A percentile compares a stretch with the other conserved stretches of the same genome.
Evolutionary conservation across 2,797 vertebrate genomes (phyloP).

Genomic region (Podarcis lilfordi): DNA sequence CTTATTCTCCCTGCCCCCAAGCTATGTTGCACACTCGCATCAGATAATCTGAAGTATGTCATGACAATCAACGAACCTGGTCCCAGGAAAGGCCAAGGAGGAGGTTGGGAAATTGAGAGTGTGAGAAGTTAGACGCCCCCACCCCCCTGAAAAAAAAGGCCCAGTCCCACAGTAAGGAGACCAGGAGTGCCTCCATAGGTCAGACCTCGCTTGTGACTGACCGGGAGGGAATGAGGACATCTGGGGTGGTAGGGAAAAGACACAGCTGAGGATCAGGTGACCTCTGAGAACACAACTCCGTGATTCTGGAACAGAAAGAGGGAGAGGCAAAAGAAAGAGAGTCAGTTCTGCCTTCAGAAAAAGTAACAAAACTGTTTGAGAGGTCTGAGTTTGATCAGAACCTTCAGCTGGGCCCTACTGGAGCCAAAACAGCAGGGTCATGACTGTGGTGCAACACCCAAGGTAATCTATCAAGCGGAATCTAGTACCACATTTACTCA

Average conservation of each 20-base stretch:
- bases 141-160: background rate
- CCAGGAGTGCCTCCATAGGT: constrained; percentile 74
- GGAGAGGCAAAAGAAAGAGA: background rate
- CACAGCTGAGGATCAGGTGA: constrained; percentile 91
- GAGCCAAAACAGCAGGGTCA: background rate
- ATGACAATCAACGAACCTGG: constrained; percentile 5
- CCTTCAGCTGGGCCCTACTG: background rate
- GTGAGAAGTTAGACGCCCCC: background rate
- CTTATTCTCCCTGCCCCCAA: background rate
- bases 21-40: constrained; percentile 5
- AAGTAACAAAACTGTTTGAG: background rate
- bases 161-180: background rate
- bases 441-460: background rate
- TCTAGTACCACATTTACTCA: background rate
- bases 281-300: constrained; percentile 87
- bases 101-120: constrained; percentile 8
- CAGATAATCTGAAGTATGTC: constrained; percentile 5
- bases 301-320: constrained; percentile 79
- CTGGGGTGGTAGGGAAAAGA: constrained; percentile 83
- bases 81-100: background rate
- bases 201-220: constrained; percentile 88
- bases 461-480: background rate
- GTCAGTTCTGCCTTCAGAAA: constrained; percentile 45
- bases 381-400: background rate
- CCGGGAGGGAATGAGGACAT: constrained; percentile 87